Evolutionary conservation across 1,140 invertebrate species (phyloP), one percentile per base, ranked within the genome.

Genomic region (Drosophila lacertosa): DNA sequence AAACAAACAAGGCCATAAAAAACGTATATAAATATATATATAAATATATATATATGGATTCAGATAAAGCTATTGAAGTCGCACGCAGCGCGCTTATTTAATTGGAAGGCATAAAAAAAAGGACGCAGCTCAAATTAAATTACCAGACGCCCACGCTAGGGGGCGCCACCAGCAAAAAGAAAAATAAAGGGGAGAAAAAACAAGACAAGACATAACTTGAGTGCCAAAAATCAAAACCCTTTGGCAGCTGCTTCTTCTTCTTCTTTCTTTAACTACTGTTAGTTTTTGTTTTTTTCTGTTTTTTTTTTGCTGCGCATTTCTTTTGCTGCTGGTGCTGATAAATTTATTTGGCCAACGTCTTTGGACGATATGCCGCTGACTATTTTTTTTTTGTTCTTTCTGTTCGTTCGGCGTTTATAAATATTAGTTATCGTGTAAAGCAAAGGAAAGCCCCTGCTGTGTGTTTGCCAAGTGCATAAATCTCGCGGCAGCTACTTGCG

Each of bases 91-190:
- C 54, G 70, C 82, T 65, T 51, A 88, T 88, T 89, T 88, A 88
- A 88, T 88, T 89, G 82, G 71, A 82, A 69, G 64, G 58, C 82
- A 83, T 88, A 88, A 89, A 88, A 88, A 81, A 62, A 88, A 81
- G 58, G 55, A 42, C 37, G 64, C 50, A 47, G 55, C 42, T 66
- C 65, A 88, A 88, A 88, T 88, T 88, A 88, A 88, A 88, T 88
- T 88, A 88, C 74, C 62, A 54, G 60, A 45, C 82, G 59, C 82
- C 82, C 83, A 88, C 82, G 71, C 83, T 55, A 62, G 74, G 77
- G 82, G 82, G 83, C 77, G 82, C 77, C 83, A 72, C 44, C 70
- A 58, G 57, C 50, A 39, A 26, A 35, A n/a, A 35, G n/a, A 35
- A n/a, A 58, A 29, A n/a, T 6, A 4, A 10, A 26, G 10, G 37